Conservation (phyloP, 2,888 invertebrate species). For the Acanthoscelides obtectus region DNA sequence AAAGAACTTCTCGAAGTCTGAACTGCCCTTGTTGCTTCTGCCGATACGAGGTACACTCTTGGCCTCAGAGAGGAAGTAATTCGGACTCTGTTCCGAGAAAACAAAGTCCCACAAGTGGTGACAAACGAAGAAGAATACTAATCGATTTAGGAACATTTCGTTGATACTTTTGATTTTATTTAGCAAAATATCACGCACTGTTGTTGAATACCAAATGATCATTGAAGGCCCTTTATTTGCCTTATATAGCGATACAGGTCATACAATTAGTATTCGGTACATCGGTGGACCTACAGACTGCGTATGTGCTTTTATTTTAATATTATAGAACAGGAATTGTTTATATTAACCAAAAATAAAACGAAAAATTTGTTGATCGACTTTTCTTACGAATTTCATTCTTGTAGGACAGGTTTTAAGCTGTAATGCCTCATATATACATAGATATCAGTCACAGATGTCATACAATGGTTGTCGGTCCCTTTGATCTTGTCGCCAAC, state of each 20-base stretch:
- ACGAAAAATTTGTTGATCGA: too few relatives aligned
- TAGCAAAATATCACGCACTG: neutral
- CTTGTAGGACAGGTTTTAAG: too few relatives aligned
- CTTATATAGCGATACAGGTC: neutral
- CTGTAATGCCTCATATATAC: too few relatives aligned
- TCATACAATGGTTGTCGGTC: too few relatives aligned
- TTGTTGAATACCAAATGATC: neutral
- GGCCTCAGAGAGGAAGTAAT: slow-evolving; percentile 40
- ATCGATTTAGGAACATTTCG: neutral
- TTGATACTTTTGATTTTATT: neutral
- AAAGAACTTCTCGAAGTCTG: slow-evolving; percentile 45
- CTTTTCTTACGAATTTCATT: too few relatives aligned
- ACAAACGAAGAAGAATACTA: neutral
- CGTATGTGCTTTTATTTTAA: neutral
- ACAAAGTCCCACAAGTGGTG: neutral
- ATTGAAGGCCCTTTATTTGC: neutral
- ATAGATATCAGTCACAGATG: too few relatives aligned
- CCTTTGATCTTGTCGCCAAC: too few relatives aligned
- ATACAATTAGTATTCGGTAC: neutral
- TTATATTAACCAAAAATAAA: neutral
- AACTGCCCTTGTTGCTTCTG: slow-evolving; percentile 34
- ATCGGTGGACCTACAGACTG: neutral
- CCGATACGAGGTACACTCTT: slow-evolving; percentile 44
- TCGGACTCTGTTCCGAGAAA: slow-evolving; percentile 12
- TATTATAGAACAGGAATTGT: neutral